Percentiles rank a stretch among this genome's conserved stretches.
Evolutionary conservation across 2,797 vertebrate genomes (phyloP).

Genomic region (Ptychobarbus kaznakovi): DNA sequence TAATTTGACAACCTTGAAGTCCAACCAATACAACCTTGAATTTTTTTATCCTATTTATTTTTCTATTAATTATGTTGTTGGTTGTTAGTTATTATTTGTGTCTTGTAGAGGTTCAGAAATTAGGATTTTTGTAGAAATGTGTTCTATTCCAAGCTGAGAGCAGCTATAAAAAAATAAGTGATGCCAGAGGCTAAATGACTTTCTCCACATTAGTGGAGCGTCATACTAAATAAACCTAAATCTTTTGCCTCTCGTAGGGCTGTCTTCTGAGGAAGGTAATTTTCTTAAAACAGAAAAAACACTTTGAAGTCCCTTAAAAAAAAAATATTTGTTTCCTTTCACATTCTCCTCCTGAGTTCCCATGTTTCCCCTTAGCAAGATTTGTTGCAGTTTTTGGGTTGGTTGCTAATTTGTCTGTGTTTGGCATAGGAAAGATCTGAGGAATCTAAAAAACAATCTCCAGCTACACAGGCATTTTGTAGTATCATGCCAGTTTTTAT

Average conservation of each 20-base stretch:
- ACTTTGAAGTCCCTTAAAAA: background rate
- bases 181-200: background rate
- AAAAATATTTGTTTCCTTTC: background rate
- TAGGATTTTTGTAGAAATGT: background rate
- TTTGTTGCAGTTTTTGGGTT: background rate
- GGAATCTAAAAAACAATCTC: background rate
- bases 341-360: background rate
- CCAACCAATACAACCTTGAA: no score
- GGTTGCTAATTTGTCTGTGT: constrained; percentile 4
- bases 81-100: background rate
- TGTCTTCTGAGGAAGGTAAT: constrained; percentile 53
- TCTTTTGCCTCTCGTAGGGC: constrained; percentile 50
- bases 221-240: constrained; percentile 38
- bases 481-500: background rate
- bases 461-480: background rate
- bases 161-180: background rate
- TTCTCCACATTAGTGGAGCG: background rate
- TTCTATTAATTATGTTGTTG: background rate
- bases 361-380: constrained; percentile 6
- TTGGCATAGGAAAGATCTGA: background rate
- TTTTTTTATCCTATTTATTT: background rate
- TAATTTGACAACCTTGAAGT: background rate
- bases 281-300: constrained; percentile 14
- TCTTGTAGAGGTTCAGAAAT: background rate
- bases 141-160: background rate